These are phyloP conservation scores for Odontomachus brunneus DNA, from an alignment of 1,140 invertebrate species.

Conservation along the genomic window DNA sequence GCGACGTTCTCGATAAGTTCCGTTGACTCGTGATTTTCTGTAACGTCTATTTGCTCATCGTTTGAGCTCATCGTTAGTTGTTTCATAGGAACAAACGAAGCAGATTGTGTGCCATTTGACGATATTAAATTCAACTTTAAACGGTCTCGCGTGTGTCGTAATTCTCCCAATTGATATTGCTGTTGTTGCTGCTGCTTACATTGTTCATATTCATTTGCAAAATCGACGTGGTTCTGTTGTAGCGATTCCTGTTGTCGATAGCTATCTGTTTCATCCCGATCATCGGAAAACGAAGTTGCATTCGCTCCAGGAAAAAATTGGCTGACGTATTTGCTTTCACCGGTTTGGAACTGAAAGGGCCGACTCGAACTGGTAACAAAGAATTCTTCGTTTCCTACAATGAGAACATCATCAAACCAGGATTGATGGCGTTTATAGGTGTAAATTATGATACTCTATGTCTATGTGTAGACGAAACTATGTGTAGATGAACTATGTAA, in stretches of 20 bases:
- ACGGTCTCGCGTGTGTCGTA: constrained; percentile 90
- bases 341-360: constrained; percentile 88
- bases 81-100: constrained; percentile 57
- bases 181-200: constrained; percentile 69
- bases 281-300: constrained; percentile 64
- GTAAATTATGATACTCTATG: no score
- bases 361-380: constrained; percentile 90
- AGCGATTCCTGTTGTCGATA: constrained; percentile 50
- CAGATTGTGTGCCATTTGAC: constrained; percentile 55
- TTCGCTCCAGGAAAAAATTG: constrained; percentile 90
- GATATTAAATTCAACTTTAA: constrained; percentile 90
- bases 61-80: constrained; percentile 62
- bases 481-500: no score
- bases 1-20: constrained; percentile 43
- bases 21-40: constrained; percentile 26
- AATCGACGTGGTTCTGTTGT: constrained; percentile 67
- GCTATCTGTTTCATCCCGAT: constrained; percentile 71
- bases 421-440: no score
- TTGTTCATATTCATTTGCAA: constrained; percentile 67
- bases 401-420: constrained; percentile 25
- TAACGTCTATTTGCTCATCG: constrained; percentile 60
- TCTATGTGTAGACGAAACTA: no score
- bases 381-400: constrained; percentile 87
- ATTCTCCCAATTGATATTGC: constrained; percentile 87
- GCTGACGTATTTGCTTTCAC: constrained; percentile 87